Conservation (phyloP, 2,113 vertebrate species). For the Lasiurus cinereus region DNA sequence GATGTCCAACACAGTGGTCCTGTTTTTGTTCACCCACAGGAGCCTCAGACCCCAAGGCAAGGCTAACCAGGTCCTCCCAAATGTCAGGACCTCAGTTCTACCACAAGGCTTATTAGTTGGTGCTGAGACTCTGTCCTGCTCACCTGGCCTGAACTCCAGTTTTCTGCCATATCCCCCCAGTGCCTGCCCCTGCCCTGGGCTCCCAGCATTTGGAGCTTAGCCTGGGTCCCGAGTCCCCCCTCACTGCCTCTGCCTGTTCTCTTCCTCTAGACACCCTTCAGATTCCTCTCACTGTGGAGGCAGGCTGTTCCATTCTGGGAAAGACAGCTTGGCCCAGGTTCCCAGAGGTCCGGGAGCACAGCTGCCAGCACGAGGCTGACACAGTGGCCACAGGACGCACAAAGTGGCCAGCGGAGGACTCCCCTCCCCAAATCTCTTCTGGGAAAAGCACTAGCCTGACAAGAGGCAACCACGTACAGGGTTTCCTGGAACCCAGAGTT, state of each 20-base stretch:
- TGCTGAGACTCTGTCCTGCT: neutral
- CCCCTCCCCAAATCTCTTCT: neutral
- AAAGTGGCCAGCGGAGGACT: neutral
- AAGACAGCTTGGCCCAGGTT: neutral
- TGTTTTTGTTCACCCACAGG: neutral
- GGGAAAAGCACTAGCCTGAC: neutral
- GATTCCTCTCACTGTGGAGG: neutral
- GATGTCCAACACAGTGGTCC: no score
- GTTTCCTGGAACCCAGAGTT: neutral
- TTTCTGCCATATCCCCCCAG: neutral
- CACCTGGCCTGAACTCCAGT: neutral
- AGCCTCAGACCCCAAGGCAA: neutral
- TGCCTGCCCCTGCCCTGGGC: rapidly evolving
- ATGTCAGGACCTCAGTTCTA: neutral
- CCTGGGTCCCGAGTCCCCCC: neutral
- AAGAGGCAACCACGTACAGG: neutral
- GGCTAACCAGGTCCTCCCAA: neutral
- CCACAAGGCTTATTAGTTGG: neutral
- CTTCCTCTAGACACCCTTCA: neutral
- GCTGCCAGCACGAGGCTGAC: rapidly evolving
- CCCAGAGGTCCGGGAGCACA: neutral
- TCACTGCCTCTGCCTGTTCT: neutral
- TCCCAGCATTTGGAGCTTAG: neutral
- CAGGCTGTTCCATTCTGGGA: slow-evolving; percentile 33
- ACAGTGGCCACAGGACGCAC: neutral